Evolutionary conservation across 2,888 invertebrate genomes (phyloP).

Genomic region (Parnassius glacialis): DNA sequence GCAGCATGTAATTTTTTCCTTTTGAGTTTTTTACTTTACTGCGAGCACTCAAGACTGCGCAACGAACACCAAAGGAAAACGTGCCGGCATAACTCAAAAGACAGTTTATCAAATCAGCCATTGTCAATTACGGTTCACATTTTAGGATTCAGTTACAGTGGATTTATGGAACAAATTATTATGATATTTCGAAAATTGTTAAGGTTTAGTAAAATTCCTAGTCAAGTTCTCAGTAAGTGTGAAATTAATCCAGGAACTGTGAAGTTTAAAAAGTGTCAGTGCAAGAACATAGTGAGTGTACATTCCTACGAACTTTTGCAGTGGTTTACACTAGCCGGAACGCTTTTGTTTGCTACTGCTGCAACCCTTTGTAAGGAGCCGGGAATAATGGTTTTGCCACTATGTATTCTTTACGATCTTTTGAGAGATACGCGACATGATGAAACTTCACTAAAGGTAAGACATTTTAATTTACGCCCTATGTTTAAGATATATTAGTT

Average conservation of each 20-base stretch:
- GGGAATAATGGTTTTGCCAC: constrained; percentile 93
- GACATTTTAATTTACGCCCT: constrained; percentile 28
- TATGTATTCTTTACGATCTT: constrained; percentile 94
- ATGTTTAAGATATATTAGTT: too few species aligned
- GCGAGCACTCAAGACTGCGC: constrained; percentile 86
- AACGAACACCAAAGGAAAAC: constrained; percentile 68
- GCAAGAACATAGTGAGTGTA: constrained; percentile 67
- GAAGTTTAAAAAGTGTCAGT: constrained; percentile 63
- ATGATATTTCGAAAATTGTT: constrained; percentile 67
- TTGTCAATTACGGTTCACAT: constrained; percentile 53
- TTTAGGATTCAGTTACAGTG: constrained; percentile 70
- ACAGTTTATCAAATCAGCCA: constrained; percentile 50
- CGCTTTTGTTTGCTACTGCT: constrained; percentile 85
- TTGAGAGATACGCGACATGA: constrained; percentile 78
- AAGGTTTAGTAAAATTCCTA: constrained; percentile 64
- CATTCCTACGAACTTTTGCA: constrained; percentile 69
- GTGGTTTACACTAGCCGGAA: constrained; percentile 82
- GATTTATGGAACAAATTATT: constrained; percentile 67
- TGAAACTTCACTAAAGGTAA: constrained; percentile 80
- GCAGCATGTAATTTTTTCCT: constrained; percentile 95
- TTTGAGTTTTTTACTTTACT: constrained; percentile 91
- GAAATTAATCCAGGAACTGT: constrained; percentile 55
- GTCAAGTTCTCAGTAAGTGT: constrained; percentile 62
- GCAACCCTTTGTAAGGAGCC: constrained; percentile 98
- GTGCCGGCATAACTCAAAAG: constrained; percentile 60